Evolutionary conservation across 64 coral and sea anemone genomes (phyloP).

Genomic region (Cladopsammia gracilis): DNA sequence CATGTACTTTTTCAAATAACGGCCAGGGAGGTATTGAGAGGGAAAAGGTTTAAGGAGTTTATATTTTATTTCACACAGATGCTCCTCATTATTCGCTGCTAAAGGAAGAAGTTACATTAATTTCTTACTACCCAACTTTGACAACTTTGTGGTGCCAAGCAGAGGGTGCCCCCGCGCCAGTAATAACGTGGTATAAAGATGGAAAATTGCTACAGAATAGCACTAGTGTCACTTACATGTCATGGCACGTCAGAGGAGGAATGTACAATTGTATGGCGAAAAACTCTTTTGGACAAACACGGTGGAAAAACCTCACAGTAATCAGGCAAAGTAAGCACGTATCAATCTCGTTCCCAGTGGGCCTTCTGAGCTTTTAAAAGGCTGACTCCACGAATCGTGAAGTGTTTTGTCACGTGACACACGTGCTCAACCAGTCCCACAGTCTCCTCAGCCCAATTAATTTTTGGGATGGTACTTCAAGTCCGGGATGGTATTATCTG

Average conservation of each 20-base stretch:
- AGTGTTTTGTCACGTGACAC: too few relatives aligned
- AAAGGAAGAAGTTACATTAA: not conserved
- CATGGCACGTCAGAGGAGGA: not conserved
- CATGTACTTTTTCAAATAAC: too few relatives aligned
- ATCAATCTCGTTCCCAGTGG: too few relatives aligned
- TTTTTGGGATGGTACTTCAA: too few relatives aligned
- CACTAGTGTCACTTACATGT: not conserved
- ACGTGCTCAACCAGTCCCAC: too few relatives aligned
- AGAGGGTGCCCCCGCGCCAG: not conserved
- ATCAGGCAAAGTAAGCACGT: not conserved
- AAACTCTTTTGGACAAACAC: not conserved
- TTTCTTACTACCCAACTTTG: not conserved
- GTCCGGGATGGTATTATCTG: too few relatives aligned
- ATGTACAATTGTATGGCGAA: not conserved
- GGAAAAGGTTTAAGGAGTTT: not conserved
- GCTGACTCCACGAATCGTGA: too few relatives aligned
- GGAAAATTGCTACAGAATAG: not conserved
- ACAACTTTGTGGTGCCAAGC: conserved; percentile 26
- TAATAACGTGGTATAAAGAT: conserved; percentile 2
- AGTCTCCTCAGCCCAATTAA: too few relatives aligned
- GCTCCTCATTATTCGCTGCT: not conserved
- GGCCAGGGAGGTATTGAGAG: not conserved
- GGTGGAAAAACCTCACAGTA: not conserved
- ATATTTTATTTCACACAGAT: not conserved
- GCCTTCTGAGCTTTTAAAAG: too few relatives aligned